Evolutionary conservation across 2,888 invertebrate genomes (phyloP), one percentile per base, ranked within the genome.

Genomic region (Lamellibrachia columna): DNA sequence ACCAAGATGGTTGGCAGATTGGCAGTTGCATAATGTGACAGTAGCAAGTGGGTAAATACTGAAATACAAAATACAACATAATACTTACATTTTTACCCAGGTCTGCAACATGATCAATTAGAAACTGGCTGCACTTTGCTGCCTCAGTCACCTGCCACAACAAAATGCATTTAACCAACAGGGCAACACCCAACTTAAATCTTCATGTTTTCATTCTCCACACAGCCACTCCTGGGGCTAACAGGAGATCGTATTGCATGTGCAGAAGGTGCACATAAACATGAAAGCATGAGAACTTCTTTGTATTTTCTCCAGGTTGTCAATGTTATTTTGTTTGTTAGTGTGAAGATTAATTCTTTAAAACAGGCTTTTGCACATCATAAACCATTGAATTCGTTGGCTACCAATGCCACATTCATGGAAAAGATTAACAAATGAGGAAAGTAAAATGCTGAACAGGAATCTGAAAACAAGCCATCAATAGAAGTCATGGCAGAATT

Each of bases 81-180:
- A 55, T 53, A 96, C 97, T 97, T 97, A 98, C 98, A 97, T 99
- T 99, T 96, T 97, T 97, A 0, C 98, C 98, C 92, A 98, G 95
- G 94, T 98, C 97, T 93, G 98, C 97, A 90, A 97, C 97, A n/a
- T 75, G 75, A 1, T n/a, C 3, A 15, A 75, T 75, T n/a, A 75
- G 4, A 75, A 75, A 6, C n/a, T n/a, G n/a, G 75, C n/a, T 75
- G n/a, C 22, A n/a, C 15, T 7, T 58, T 8, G 15, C 58, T 58
- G 58, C 8, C 58, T 58, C 97, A 93, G 97, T 95, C 7, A 97
- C 96, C 96, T 96, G 92, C 8, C 93, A 94, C 92, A 91, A 92
- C 40, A 40, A 40, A 40, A 40, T 40, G 40, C 40, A 40, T 40
- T 40, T 40, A 40, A 40, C 40, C 40, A 40, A 40, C 40, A 40